Conservation (phyloP, 1,140 invertebrate species). For the Sarcophaga bullata region DNA sequence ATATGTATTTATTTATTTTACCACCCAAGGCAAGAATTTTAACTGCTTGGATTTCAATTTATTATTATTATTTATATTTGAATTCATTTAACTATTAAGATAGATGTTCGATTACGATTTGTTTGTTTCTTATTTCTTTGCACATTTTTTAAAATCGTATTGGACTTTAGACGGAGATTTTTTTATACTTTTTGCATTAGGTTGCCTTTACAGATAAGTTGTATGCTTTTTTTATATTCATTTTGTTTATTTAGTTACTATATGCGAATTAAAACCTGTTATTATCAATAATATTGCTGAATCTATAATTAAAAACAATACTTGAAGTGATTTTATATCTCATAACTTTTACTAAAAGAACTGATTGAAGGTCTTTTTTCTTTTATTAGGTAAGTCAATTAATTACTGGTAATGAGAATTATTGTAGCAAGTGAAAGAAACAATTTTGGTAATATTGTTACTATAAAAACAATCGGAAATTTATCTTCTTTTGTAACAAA, state of each 20-base stretch:
- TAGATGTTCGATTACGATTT: not conserved
- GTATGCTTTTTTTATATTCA: not conserved
- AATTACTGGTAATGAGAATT: too few species aligned
- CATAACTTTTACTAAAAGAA: too few species aligned
- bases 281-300: slow-evolving; percentile 11
- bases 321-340: too few species aligned
- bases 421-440: too few species aligned
- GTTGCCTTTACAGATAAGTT: not conserved
- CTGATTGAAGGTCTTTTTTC: too few species aligned
- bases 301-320: not conserved
- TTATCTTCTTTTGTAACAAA: too few species aligned
- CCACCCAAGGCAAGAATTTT: slow-evolving; percentile 1
- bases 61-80: not conserved
- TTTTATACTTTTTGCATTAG: not conserved
- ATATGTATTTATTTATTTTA: not conserved
- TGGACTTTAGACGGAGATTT: slow-evolving; percentile 7
- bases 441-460: too few species aligned
- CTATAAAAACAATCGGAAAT: too few species aligned
- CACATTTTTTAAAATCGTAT: not conserved
- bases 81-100: not conserved
- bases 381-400: too few species aligned
- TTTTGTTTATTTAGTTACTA: not conserved
- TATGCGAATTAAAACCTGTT: not conserved
- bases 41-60: not conserved
- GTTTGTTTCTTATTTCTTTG: not conserved